phyloP scores from a whole-genome alignment of 2,113 vertebrate species.

The Gymnogyps californianus region DNA sequence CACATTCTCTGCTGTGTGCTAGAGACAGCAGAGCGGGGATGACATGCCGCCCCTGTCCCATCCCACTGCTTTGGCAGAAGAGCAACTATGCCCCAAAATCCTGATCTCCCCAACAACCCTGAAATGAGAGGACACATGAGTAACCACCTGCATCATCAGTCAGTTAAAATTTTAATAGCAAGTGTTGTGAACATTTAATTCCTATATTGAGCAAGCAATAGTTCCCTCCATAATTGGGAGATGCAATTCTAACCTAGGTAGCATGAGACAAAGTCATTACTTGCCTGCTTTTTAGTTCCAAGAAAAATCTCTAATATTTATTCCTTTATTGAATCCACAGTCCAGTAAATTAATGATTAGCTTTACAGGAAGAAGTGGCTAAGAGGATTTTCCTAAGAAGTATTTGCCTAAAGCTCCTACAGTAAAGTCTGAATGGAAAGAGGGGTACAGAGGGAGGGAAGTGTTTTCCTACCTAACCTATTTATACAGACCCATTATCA shows the following conservation, averaged over 20 bases:
- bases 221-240: neutral
- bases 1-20: fast-evolving
- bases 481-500: neutral
- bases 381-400: slow-evolving; percentile 7
- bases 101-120: neutral
- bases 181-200: neutral
- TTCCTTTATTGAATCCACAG: neutral
- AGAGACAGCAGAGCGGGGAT: fast-evolving
- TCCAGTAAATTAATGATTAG: slow-evolving; percentile 7
- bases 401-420: neutral
- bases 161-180: neutral
- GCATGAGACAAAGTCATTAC: neutral
- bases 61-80: neutral
- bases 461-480: neutral
- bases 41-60: fast-evolving
- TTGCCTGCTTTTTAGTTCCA: neutral
- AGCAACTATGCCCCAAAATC: neutral
- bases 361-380: neutral
- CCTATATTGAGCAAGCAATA: neutral
- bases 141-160: neutral
- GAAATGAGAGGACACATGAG: neutral
- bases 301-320: neutral
- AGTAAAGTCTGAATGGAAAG: neutral
- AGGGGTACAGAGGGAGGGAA: neutral
- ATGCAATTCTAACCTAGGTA: neutral